phyloP scores from a whole-genome alignment of 2,113 vertebrate species.

The Heloderma charlesbogerti region DNA sequence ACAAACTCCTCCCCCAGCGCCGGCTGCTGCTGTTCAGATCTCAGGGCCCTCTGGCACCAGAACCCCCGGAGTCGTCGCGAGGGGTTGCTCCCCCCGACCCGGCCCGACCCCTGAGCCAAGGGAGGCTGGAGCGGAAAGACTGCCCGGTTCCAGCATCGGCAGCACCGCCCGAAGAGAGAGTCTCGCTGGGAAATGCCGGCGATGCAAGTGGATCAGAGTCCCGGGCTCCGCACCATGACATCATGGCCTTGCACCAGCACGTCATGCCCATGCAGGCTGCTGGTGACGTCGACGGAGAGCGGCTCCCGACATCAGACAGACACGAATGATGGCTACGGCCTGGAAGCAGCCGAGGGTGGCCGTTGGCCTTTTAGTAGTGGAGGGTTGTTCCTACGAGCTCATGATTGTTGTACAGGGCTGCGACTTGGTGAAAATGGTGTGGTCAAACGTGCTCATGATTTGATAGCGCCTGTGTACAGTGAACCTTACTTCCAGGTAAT shows the following conservation, averaged over 20 bases:
- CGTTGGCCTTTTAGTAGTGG: not conserved
- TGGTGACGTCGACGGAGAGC: not conserved
- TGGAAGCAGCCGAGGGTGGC: not conserved
- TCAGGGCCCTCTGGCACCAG: slow-evolving; percentile 28
- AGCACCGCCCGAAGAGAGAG: not conserved
- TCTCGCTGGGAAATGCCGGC: not conserved
- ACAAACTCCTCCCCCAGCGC: slow-evolving; percentile 67
- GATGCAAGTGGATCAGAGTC: not conserved
- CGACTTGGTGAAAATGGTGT: too few relatives aligned
- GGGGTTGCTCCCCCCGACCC: not conserved
- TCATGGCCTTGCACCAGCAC: slow-evolving; percentile 19
- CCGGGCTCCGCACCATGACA: slow-evolving; percentile 26
- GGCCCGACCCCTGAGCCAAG: too few relatives aligned
- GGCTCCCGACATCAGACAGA: not conserved
- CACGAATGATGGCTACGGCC: too few relatives aligned
- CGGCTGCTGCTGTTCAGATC: slow-evolving; percentile 47
- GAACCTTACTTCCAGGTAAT: not conserved
- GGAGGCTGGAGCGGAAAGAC: too few relatives aligned
- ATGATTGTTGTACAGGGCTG: not conserved
- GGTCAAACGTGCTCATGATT: not conserved
- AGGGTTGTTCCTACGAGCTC: not conserved
- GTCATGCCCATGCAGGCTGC: slow-evolving; percentile 16
- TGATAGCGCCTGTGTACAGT: not conserved
- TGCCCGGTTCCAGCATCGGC: not conserved
- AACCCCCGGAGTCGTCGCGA: not conserved